These are phyloP conservation scores for Apamea anceps DNA, from an alignment of 2,888 invertebrate genomes.

Conservation along the genomic window DNA sequence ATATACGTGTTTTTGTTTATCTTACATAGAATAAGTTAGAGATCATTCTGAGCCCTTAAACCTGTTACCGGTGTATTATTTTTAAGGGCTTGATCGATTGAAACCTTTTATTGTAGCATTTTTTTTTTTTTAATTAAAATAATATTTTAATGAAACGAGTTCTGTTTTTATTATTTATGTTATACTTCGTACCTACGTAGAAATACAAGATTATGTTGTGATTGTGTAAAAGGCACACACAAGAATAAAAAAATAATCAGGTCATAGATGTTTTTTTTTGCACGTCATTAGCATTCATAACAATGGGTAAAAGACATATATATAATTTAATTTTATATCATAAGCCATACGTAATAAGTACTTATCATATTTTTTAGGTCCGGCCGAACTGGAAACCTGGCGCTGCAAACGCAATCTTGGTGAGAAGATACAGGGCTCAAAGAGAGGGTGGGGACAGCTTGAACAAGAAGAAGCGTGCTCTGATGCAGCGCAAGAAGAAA, in stretches of 20 bases:
- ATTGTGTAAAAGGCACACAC: too few relatives aligned
- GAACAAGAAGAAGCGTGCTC: conserved; percentile 84
- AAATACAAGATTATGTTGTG: not conserved
- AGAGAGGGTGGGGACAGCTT: conserved; percentile 82
- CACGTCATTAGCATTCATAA: not conserved
- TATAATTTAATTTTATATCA: not conserved
- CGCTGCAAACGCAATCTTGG: conserved; percentile 82
- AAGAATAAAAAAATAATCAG: not conserved
- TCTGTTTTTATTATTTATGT: not conserved
- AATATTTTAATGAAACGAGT: not conserved
- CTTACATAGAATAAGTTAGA: not conserved
- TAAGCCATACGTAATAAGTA: not conserved
- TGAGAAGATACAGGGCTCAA: conserved; percentile 80
- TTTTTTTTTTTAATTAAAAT: not conserved
- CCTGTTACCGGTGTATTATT: not conserved
- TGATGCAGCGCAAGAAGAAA: conserved; percentile 84
- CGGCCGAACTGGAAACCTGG: conserved; percentile 87
- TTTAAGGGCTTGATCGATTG: not conserved
- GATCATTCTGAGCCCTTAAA: not conserved
- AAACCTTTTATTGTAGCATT: not conserved
- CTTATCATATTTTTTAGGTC: conserved; percentile 71
- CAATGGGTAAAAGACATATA: not conserved
- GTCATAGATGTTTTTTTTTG: not conserved
- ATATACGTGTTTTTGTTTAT: not conserved
- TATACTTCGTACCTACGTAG: not conserved